Conservation (phyloP, 2,113 vertebrate genomes). For the Oxygymnocypris stewartii region DNA sequence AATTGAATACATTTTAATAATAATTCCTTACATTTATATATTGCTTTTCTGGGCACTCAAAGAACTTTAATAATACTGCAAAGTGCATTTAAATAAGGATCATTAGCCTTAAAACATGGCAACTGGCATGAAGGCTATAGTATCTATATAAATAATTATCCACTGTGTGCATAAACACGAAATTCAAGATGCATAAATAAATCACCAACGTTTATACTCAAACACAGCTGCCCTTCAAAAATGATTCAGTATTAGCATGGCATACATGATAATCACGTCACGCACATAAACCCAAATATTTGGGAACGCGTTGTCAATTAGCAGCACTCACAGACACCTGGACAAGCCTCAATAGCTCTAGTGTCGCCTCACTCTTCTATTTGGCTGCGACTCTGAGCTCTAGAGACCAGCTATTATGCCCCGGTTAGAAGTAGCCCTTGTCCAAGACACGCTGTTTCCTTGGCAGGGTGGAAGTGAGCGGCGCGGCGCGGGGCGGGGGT, state of each 20-base stretch:
- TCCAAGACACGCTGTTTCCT: slow-evolving; percentile 50
- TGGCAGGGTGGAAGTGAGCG: slow-evolving; percentile 45
- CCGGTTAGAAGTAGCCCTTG: slow-evolving; percentile 51
- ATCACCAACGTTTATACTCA: not conserved
- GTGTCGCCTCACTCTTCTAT: slow-evolving; percentile 46
- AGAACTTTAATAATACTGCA: not conserved
- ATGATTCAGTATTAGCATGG: not conserved
- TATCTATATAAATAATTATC: not conserved
- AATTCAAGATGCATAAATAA: not conserved
- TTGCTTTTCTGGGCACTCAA: too few species aligned
- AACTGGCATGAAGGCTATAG: not conserved
- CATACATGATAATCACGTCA: not conserved
- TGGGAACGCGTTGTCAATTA: slow-evolving; percentile 47
- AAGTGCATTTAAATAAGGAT: not conserved
- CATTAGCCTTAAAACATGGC: not conserved
- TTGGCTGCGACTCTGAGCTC: slow-evolving; percentile 50
- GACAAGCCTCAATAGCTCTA: slow-evolving; percentile 47
- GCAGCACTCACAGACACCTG: slow-evolving; percentile 56
- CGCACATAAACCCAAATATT: slow-evolving; percentile 38
- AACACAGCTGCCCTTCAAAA: not conserved
- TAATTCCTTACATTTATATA: too few species aligned
- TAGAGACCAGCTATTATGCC: slow-evolving; percentile 53
- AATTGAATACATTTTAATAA: not conserved
- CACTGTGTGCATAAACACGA: not conserved
- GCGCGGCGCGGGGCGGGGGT: slow-evolving; percentile 19